Conservation (phyloP, 2,888 invertebrate species). For the Euproctis similis region DNA sequence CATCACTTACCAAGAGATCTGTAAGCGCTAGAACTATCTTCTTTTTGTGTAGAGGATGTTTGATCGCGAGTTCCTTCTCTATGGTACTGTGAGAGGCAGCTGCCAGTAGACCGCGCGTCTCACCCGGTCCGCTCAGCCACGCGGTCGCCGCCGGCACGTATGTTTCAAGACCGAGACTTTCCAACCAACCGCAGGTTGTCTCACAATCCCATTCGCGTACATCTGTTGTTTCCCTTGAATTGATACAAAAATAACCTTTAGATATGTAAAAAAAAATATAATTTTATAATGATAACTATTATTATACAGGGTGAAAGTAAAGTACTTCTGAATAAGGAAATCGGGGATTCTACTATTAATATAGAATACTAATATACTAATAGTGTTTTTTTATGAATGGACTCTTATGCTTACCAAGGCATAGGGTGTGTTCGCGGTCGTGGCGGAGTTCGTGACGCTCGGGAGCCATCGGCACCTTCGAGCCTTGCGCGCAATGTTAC, state of each 20-base stretch:
- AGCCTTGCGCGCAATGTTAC: constrained; percentile 78
- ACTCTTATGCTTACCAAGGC: constrained; percentile 36
- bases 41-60: constrained; percentile 92
- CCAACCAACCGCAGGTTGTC: constrained; percentile 88
- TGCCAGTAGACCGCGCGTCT: constrained; percentile 78
- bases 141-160: constrained; percentile 87
- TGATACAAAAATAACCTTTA: too few species aligned
- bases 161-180: constrained; percentile 83
- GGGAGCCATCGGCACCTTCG: constrained; percentile 81
- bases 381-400: not conserved
- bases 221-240: constrained; percentile 83
- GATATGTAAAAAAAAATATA: too few species aligned
- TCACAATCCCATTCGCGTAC: constrained; percentile 88
- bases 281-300: too few species aligned
- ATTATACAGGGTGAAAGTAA: too few species aligned
- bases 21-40: constrained; percentile 87
- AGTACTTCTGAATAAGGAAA: too few species aligned
- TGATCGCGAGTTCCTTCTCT: constrained; percentile 91
- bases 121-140: constrained; percentile 87
- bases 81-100: constrained; percentile 86
- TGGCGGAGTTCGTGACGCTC: constrained; percentile 80
- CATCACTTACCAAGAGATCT: constrained; percentile 70
- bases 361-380: not conserved
- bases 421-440: constrained; percentile 67
- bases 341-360: too few species aligned